These are phyloP conservation scores for Ichneumon xanthorius DNA, from an alignment of 2,888 invertebrate species.

Conservation along the genomic window DNA sequence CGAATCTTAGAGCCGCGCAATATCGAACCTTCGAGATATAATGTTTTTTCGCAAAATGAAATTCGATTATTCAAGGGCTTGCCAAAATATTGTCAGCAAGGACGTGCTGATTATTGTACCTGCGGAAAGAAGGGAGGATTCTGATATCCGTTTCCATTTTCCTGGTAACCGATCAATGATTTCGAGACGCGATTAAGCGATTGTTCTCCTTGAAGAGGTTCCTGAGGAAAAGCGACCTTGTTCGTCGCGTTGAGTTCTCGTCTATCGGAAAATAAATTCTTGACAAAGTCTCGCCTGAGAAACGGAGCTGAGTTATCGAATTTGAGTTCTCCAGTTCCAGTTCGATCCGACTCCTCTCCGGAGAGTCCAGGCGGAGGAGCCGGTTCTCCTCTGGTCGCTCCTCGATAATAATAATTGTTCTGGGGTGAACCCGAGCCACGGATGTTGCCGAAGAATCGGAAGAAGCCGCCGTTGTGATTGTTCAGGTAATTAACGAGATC, in stretches of 20 bases:
- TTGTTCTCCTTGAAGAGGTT: slow-evolving; percentile 59
- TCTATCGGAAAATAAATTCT: slow-evolving; percentile 55
- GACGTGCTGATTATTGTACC: slow-evolving; percentile 53
- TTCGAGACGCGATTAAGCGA: slow-evolving; percentile 67
- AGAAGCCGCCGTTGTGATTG: slow-evolving; percentile 95
- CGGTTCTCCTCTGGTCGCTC: slow-evolving; percentile 40
- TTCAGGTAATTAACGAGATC: slow-evolving; percentile 92
- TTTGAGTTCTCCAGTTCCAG: slow-evolving; percentile 86
- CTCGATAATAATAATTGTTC: slow-evolving; percentile 59
- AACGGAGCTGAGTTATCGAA: slow-evolving; percentile 78
- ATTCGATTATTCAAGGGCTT: not conserved
- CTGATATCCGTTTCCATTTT: slow-evolving; percentile 43
- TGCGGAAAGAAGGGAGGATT: slow-evolving; percentile 68
- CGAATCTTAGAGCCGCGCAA: not conserved
- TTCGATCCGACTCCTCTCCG: slow-evolving; percentile 83
- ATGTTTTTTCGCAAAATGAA: not conserved
- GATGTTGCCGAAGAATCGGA: slow-evolving; percentile 88
- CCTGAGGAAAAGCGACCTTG: slow-evolving; percentile 68
- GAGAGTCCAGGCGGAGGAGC: slow-evolving; percentile 56
- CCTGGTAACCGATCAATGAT: slow-evolving; percentile 58
- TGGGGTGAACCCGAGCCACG: slow-evolving; percentile 35
- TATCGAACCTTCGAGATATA: not conserved
- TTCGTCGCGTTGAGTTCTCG: slow-evolving; percentile 43
- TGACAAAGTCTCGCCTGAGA: slow-evolving; percentile 48
- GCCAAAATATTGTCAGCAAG: not conserved